Conservation (phyloP, 2,113 vertebrate species). For the Oreocharis arfaki region DNA sequence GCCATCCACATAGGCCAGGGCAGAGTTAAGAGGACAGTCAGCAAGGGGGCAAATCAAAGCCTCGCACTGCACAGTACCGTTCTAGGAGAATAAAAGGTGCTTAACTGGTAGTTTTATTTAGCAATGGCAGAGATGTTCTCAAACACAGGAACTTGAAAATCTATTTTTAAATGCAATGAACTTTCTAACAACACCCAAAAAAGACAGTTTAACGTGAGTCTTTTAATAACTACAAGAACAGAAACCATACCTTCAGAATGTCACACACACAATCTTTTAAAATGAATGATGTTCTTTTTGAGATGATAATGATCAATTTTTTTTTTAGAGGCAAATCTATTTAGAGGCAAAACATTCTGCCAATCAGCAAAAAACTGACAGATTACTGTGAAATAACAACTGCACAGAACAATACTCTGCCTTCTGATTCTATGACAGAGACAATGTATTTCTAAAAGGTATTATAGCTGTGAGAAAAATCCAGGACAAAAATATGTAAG, state of each 20-base stretch:
- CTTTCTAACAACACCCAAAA: not conserved
- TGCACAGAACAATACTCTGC: not conserved
- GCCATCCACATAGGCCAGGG: conserved; percentile 84
- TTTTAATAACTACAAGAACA: not conserved
- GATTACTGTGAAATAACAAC: not conserved
- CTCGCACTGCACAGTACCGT: conserved; percentile 90
- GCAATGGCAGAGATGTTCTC: not conserved
- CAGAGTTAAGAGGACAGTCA: conserved; percentile 82
- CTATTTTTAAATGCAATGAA: conserved; percentile 25
- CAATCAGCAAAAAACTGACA: conserved; percentile 1
- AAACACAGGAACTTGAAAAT: not conserved
- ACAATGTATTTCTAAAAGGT: not conserved
- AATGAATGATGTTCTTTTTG: not conserved
- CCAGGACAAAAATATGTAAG: not conserved
- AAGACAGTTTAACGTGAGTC: not conserved
- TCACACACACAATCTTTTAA: not conserved
- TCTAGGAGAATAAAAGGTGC: conserved; percentile 75
- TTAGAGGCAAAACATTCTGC: conserved; percentile 10
- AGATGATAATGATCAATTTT: not conserved
- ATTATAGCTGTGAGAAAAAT: not conserved
- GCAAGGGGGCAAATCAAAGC: conserved; percentile 81
- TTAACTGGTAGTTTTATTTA: not conserved
- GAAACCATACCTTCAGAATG: not conserved
- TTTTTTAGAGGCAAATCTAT: not conserved
- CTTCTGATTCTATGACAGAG: not conserved